Percentiles rank a stretch among this genome's conserved stretches.
These are phyloP conservation scores for Mercenaria mercenaria DNA, from an alignment of 1,140 invertebrate species.

Conservation along the genomic window DNA sequence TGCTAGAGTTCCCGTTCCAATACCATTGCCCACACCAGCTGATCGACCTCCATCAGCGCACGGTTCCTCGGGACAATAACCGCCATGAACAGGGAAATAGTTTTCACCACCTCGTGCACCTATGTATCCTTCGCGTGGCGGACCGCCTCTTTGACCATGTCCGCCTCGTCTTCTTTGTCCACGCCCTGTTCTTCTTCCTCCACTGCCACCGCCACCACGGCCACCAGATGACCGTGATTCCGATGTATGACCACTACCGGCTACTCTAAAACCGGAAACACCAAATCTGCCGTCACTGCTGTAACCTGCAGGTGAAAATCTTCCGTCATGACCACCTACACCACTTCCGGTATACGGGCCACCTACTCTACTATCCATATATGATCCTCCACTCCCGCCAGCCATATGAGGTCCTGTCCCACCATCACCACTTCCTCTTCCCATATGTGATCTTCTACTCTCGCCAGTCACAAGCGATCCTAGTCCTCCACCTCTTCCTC, in stretches of 20 bases:
- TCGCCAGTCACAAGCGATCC: not conserved
- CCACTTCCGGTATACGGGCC: not conserved
- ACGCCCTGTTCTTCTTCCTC: too few species aligned
- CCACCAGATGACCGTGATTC: too few species aligned
- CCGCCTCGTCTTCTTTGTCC: not conserved
- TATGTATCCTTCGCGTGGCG: not conserved
- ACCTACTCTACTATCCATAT: not conserved
- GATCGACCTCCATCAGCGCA: slow-evolving; percentile 23
- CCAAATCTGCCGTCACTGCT: not conserved
- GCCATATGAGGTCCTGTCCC: not conserved
- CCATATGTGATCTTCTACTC: not conserved
- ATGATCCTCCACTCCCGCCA: not conserved
- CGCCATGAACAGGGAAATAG: slow-evolving; percentile 39
- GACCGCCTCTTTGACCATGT: not conserved
- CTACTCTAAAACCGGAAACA: too few species aligned
- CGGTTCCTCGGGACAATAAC: slow-evolving; percentile 48
- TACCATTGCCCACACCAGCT: not conserved
- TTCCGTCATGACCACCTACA: too few species aligned
- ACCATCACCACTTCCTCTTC: too few species aligned
- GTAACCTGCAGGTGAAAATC: too few species aligned
- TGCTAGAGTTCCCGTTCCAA: not conserved
- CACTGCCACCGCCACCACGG: too few species aligned
- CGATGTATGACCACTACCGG: not conserved
- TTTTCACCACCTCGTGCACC: slow-evolving; percentile 31
- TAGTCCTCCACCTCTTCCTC: too few species aligned